phyloP scores from a whole-genome alignment of 1,140 invertebrate species.

The Lepidurus couesii region DNA sequence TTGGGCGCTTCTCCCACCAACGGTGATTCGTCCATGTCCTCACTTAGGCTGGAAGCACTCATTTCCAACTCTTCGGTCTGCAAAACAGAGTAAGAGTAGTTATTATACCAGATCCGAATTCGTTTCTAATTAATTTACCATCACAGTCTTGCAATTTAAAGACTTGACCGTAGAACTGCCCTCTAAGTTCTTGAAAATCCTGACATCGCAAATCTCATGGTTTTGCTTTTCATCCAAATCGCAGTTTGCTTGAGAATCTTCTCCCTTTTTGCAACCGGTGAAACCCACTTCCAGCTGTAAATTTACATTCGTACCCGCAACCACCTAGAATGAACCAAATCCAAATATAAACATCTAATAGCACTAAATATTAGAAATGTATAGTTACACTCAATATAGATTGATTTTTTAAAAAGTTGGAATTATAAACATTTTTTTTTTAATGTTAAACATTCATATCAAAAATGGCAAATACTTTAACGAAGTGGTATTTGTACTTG shows the following conservation, averaged over 20 bases:
- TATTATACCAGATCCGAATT: neutral
- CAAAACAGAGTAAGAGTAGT: neutral
- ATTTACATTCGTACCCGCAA: slow-evolving; percentile 28
- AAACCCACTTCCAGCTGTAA: slow-evolving; percentile 39
- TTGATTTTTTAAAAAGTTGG: no score
- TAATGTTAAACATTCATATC: neutral
- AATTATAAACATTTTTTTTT: no score
- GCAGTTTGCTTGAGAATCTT: neutral
- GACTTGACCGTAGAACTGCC: neutral
- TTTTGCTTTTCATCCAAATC: slow-evolving; percentile 2
- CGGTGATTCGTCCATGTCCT: neutral
- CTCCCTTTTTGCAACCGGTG: slow-evolving; percentile 33
- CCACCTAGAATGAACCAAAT: neutral
- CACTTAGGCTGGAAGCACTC: neutral
- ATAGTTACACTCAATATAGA: no score
- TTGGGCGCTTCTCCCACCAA: no score
- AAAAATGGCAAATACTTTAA: neutral
- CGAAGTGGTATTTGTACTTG: neutral
- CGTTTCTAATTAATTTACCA: neutral
- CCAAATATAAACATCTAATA: neutral
- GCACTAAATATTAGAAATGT: no score
- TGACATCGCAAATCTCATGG: slow-evolving; percentile 50
- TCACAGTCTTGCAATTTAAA: neutral
- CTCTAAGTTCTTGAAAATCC: neutral
- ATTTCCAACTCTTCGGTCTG: neutral